phyloP scores from a whole-genome alignment of 2,113 vertebrate genomes.

The Cettia cetti region DNA sequence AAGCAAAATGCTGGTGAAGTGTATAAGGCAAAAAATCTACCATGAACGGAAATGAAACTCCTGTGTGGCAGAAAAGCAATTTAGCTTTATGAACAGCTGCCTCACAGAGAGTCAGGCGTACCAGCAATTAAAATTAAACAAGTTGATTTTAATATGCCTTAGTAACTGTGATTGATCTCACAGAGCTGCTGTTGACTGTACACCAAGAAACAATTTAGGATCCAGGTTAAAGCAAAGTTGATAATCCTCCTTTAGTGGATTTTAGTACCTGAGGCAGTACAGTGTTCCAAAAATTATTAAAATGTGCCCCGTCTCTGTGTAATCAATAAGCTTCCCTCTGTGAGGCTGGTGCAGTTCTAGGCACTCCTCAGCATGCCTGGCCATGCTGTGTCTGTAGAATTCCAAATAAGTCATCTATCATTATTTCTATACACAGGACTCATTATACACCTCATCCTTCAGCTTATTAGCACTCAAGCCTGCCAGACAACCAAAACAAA shows the following conservation, averaged over 20 bases:
- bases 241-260: slow-evolving; percentile 72
- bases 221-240: slow-evolving; percentile 67
- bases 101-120: slow-evolving; percentile 44
- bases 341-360: slow-evolving; percentile 67
- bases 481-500: slow-evolving; percentile 68
- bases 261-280: slow-evolving; percentile 71
- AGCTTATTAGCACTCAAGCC: slow-evolving; percentile 70
- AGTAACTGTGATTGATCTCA: slow-evolving; percentile 66
- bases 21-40: not conserved
- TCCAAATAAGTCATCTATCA: slow-evolving; percentile 72
- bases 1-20: not conserved
- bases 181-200: slow-evolving; percentile 61
- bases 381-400: slow-evolving; percentile 66
- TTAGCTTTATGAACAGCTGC: slow-evolving; percentile 53
- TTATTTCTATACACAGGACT: slow-evolving; percentile 62
- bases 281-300: slow-evolving; percentile 75
- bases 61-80: slow-evolving; percentile 46
- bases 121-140: slow-evolving; percentile 72
- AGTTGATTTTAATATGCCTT: slow-evolving; percentile 66
- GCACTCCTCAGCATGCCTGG: slow-evolving; percentile 48
- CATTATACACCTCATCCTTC: slow-evolving; percentile 74
- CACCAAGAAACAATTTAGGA: slow-evolving; percentile 68
- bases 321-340: slow-evolving; percentile 75
- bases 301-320: slow-evolving; percentile 66
- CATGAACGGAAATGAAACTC: slow-evolving; percentile 27